Base-by-base conservation (phyloP, 2,797 vertebrate species). In the Ctenopoma multispine region DNA sequence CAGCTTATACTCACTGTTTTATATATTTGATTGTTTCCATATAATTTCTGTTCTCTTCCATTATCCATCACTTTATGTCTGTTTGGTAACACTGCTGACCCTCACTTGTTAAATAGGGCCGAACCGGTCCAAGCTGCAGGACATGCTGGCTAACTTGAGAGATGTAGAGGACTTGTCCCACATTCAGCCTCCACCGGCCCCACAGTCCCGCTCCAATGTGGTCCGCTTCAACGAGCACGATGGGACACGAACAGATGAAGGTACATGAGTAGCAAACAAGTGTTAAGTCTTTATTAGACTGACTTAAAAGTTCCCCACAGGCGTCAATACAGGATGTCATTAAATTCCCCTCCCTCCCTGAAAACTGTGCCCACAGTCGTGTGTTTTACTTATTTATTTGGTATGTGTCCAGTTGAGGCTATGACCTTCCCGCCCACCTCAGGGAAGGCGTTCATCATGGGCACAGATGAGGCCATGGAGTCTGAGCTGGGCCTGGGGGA, bases 141-240 rank as follows among this genome's bases (percentile, higher is more conserved):
- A 99, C 89, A 99, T 99, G 98, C 91, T 99, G 95, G 98, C 97
- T 83, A 99, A 99, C 89, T 95, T 99, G 87, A 94, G 98, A 89
- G 98, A 99, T 63, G 95, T 95, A 15, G 98, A 99, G 93, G 98
- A 99, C 81, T 87, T 98, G 77, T 95, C 97, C 77, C 96, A 97
- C 77, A 93, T 98, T 88, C 97, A 99, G 87, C 96, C 96, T n/a
- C 96, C 96, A 38, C 94, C 97, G 72, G 80, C 95, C 9, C 95
- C 96, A 1, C 95, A 96, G 56, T 93, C 96, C 75, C 94, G 98
- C 69, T 96, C 97, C 63, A 96, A 89, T 72, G 95, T 93, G 48
- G 95, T 94, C 53, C 94, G 97, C 23, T 95, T 97, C 85, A 96
- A 93, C 60, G 98, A 99, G 66, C 96, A 97, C 0, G 97, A 98